These are phyloP conservation scores for Mechanitis messenoides DNA, from an alignment of 2,888 invertebrate species.

Conservation along the genomic window DNA sequence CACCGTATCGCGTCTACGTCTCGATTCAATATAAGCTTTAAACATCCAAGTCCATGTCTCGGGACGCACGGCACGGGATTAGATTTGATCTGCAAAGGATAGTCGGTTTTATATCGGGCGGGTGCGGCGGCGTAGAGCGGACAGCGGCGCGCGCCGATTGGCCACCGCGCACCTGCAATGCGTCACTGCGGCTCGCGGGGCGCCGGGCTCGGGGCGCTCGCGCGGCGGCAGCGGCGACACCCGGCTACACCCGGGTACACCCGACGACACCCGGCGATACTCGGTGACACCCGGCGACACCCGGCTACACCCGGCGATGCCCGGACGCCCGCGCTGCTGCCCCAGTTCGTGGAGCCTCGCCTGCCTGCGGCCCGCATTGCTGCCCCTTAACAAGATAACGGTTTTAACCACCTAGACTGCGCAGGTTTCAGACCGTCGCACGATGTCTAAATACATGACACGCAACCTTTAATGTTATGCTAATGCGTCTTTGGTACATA, in stretches of 20 bases:
- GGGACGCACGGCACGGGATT: constrained; percentile 74
- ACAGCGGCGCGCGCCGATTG: constrained; percentile 84
- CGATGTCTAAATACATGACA: constrained; percentile 24
- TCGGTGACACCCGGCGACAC: constrained; percentile 36
- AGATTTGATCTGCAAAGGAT: constrained; percentile 79
- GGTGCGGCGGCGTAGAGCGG: constrained; percentile 86
- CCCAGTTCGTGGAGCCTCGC: constrained; percentile 48
- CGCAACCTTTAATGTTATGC: constrained; percentile 15
- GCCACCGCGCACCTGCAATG: constrained; percentile 90
- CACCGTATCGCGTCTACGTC: constrained; percentile 46
- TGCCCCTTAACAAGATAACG: constrained; percentile 41
- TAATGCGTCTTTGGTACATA: constrained; percentile 15
- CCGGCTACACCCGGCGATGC: constrained; percentile 35
- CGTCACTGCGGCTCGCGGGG: constrained; percentile 78
- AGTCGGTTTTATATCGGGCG: constrained; percentile 81
- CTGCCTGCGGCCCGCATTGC: constrained; percentile 41
- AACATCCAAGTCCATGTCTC: constrained; percentile 73
- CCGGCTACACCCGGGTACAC: constrained; percentile 29
- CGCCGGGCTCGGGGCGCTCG: constrained; percentile 42
- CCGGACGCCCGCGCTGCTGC: constrained; percentile 42
- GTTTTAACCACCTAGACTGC: constrained; percentile 28
- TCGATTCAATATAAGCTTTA: constrained; percentile 44
- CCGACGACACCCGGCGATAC: constrained; percentile 40
- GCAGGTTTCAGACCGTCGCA: constrained; percentile 40
- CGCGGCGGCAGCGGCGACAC: constrained; percentile 32